A percentile compares a stretch with the other conserved stretches of the same genome.
Evolutionary conservation across 2,888 invertebrate species (phyloP).

Genomic region (Sturmia bella): DNA sequence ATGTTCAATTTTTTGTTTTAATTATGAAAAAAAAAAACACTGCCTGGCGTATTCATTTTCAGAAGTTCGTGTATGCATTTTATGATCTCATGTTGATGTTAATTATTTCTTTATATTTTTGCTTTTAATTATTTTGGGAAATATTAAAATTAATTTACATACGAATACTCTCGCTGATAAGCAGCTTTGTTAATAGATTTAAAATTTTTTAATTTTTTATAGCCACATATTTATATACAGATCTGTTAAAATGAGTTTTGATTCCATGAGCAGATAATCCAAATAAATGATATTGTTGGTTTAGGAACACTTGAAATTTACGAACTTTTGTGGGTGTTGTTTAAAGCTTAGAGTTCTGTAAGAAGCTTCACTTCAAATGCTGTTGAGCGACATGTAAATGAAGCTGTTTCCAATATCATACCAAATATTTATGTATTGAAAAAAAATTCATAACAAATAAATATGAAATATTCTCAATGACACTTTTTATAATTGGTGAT

Average conservation of each 20-base stretch:
- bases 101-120: slow-evolving; percentile 10
- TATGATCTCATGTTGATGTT: slow-evolving; percentile 48
- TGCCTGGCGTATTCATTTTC: not conserved
- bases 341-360: no score
- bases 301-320: no score
- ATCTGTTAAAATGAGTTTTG: not conserved
- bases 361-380: no score
- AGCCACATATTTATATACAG: not conserved
- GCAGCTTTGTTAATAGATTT: slow-evolving; percentile 55
- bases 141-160: slow-evolving; percentile 41
- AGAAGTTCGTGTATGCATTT: slow-evolving; percentile 9
- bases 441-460: no score
- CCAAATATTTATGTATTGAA: no score
- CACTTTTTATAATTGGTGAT: no score
- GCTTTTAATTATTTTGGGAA: slow-evolving; percentile 24
- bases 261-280: no score
- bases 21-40: slow-evolving; percentile 21
- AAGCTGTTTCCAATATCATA: no score
- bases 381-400: no score
- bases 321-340: no score
- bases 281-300: no score
- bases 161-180: slow-evolving; percentile 22
- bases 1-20: slow-evolving; percentile 18
- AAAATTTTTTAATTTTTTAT: slow-evolving; percentile 22
- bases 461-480: no score